phyloP scores from a whole-genome alignment of 2,113 vertebrate species.

The Otolemur garnettii region DNA sequence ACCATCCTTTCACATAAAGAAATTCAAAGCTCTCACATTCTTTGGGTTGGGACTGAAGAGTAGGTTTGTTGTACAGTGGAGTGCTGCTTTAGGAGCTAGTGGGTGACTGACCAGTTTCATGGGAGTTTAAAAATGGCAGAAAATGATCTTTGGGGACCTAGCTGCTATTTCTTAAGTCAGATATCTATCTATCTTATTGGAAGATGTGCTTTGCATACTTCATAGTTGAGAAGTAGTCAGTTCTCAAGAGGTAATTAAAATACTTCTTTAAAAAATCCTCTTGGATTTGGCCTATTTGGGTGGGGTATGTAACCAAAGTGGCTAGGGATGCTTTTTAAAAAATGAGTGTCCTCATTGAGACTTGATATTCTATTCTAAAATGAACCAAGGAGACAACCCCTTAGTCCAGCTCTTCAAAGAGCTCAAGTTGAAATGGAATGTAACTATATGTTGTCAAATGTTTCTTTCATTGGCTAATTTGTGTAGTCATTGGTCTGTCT shows the following conservation, averaged over 20 bases:
- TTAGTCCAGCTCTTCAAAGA: neutral
- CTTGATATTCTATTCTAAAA: neutral
- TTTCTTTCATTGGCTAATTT: neutral
- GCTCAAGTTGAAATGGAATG: neutral
- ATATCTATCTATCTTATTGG: neutral
- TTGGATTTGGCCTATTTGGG: neutral
- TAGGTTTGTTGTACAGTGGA: neutral
- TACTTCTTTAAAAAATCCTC: neutral
- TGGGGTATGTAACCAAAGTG: neutral
- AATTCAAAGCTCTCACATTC: neutral
- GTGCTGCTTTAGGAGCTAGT: no score
- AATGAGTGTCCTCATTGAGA: neutral
- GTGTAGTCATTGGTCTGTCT: neutral
- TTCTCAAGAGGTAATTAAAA: neutral
- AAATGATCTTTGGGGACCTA: neutral
- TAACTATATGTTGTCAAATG: neutral
- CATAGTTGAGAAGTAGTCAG: neutral
- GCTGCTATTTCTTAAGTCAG: neutral
- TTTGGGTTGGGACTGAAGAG: neutral
- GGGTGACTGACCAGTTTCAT: neutral
- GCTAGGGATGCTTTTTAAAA: neutral
- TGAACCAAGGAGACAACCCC: neutral
- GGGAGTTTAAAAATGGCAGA: conserved; percentile 18
- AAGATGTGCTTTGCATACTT: neutral
- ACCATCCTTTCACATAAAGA: neutral